Evolutionary conservation across 2,888 invertebrate genomes (phyloP), one percentile per base, ranked within the genome.

Genomic region (Leptinotarsa rubiginosa): DNA sequence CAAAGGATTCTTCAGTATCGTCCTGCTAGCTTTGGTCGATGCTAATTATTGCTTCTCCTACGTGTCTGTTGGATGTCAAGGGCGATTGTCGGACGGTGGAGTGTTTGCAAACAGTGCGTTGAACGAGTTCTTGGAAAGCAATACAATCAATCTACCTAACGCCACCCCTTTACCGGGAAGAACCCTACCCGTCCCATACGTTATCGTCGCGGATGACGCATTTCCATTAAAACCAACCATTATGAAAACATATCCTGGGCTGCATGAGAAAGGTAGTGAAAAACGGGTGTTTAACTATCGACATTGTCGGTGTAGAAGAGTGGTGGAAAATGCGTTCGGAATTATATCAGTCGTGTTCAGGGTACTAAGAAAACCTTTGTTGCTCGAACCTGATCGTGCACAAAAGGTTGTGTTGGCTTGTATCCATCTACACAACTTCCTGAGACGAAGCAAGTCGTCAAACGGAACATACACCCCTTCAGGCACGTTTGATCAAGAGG

Each of bases 351-450:
- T 76, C 15, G 73, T 76, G 47, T 81, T 81, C 65, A 64, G 79
- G 76, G 77, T 81, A n/a, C 75, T 79, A 25, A 65, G 80, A 70
- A 80, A 77, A 76, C 81, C 78, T 52, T 76, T 82, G 73, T 69
- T 82, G 62, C 75, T 82, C 47, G 74, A 78, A 69, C 81, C 83
- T 70, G 77, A 78, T 64, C 79, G 73, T 71, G 72, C 62, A 25
- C 25, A 72, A 67, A 68, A 72, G 52, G 73, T 83, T 70, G 79
- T 83, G 47, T 67, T 83, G 73, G 65, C 76, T 18, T 64, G 62
- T 62, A 65, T 56, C 31, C 74, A 81, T 77, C 77, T 83, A 59
- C 81, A 83, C 70, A 82, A 83, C 72, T 82, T 79, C 69, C 75
- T 82, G 70, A 73, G 79, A 66, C 73, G 25, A 78, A 75, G 78